Evolutionary conservation across 2,113 vertebrate species (phyloP), one percentile per base, ranked within the genome.

Genomic region (Turdus rufiventris): DNA sequence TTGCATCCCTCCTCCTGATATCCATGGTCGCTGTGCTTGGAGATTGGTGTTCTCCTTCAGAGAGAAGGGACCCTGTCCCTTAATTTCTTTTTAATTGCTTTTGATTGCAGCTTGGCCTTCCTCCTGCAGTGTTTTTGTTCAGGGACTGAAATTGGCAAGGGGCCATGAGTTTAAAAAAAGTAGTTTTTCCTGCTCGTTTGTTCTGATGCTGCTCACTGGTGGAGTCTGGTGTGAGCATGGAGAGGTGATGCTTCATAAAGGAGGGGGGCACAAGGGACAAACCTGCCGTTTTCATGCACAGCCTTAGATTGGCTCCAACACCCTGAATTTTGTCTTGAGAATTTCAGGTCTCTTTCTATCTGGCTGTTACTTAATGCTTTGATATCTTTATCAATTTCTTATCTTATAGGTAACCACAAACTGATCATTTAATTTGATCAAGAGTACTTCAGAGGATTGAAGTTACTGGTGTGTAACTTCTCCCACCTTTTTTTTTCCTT

Each of bases 401-500:
- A 94, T 96, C 78, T 96, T 94, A n/a, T 96, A 95, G 95, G 92
- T 97, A 92, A 94, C 93, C 91, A 45, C 94, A 92, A 95, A 95
- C 76, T 94, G 95, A 92, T 96, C 68, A 92, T 85, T 86, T 96
- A 95, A 93, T 45, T 96, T 97, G 88, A 92, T 94, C 91, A 91
- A 95, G 96, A 93, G 40, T 93, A 86, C 89, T 94, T 94, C 92
- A 92, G 92, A 92, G 83, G 94, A 95, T 92, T 84, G 95, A 89
- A 88, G 89, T 95, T 96, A 96, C 80, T 63, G 88, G 68, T 96
- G 75, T 93, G 76, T 96, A 94, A 90, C 94, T 96, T 93, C 88
- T 94, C 45, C 71, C 82, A 90, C 61, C 71, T 58, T 88, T 93
- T 92, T 51, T 86, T 88, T 95, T 48, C 24, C 28, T 76, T 94